A percentile compares a stretch with the other conserved stretches of the same genome.
phyloP scores from a whole-genome alignment of 2,113 vertebrate genomes.

The Octodon degus region DNA sequence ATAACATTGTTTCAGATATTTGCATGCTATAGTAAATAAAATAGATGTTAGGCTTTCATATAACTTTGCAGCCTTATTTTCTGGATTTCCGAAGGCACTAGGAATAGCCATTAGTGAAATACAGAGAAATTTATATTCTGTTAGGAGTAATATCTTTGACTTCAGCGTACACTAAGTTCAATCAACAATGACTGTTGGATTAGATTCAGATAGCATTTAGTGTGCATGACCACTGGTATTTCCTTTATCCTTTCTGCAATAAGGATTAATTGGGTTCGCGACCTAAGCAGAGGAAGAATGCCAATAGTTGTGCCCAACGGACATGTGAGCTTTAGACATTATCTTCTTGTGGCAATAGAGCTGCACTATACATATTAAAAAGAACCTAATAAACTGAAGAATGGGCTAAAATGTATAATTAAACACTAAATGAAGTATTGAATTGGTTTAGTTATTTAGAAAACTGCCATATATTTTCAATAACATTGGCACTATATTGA shows the following conservation, averaged over 20 bases:
- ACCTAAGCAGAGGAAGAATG: constrained; percentile 73
- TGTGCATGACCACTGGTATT: constrained; percentile 62
- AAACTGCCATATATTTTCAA: constrained; percentile 53
- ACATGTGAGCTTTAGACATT: constrained; percentile 66
- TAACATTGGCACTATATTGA: constrained; percentile 33
- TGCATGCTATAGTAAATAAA: not conserved
- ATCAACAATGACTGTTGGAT: constrained; percentile 73
- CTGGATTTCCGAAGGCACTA: constrained; percentile 55
- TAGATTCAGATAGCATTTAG: constrained; percentile 74
- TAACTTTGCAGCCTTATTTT: constrained; percentile 29
- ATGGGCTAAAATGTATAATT: constrained; percentile 73
- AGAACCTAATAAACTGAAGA: constrained; percentile 48
- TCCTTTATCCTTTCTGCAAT: constrained; percentile 54
- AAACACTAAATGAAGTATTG: not conserved
- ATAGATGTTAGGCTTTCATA: constrained; percentile 34
- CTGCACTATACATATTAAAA: constrained; percentile 64
- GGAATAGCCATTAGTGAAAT: not conserved
- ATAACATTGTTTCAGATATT: constrained; percentile 6
- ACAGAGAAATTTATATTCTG: constrained; percentile 36
- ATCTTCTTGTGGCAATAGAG: constrained; percentile 62
- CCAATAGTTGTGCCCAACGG: constrained; percentile 69
- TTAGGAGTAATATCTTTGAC: constrained; percentile 61
- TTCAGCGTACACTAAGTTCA: constrained; percentile 60
- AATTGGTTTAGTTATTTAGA: constrained; percentile 48
- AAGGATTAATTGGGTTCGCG: constrained; percentile 83